Base-by-base conservation (phyloP, 2,888 invertebrate genomes). In the Cacoxenus indagator region DNA sequence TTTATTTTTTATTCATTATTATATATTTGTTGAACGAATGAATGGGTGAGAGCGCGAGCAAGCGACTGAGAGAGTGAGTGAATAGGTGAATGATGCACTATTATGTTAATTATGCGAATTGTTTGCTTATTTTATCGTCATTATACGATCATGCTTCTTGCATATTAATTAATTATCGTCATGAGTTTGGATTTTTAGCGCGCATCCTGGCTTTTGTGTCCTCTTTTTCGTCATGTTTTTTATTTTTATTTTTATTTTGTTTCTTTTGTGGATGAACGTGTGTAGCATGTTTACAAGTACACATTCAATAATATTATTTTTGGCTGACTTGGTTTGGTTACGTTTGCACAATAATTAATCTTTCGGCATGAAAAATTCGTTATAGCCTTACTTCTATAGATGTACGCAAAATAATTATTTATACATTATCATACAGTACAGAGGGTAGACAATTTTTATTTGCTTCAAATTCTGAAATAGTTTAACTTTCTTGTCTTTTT, bases 151-250 rank as follows among this genome's bases (percentile, higher is more conserved):
- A 62, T 22, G 61, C 61, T 43, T 45, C 78, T 78, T 78, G 81
- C 71, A 71, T 73, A 76, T 80, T 78, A 78, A 81, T 78, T 79
- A 81, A 78, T 81, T 62, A 62, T 24, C 61, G 45, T 55, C 43
- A 27, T 17, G 19, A 59, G 31, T 59, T 9, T 19, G 19, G 29
- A 48, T 48, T 48, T 64, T 65, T 46, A 64, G 48, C 55, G 48
- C 5, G 11, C 6, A 14, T 48, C 17, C 17, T 48, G n/a, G 48
- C 48, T 48, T n/a, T n/a, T n/a, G n/a, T n/a, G n/a, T 48, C 48
- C 11, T 48, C 11, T 48, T 29, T 59, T 64, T 45, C 45, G 14
- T 45, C 45, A 22, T 64, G 22, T 64, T 27, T 14, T 64, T 8
- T 43, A 26, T 65, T 64, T 14, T 46, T 67, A n/a, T 31, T 67